A percentile compares a stretch with the other conserved stretches of the same genome.
Conservation (phyloP, 2,797 vertebrate genomes). For the Sphaeramia orbicularis region DNA sequence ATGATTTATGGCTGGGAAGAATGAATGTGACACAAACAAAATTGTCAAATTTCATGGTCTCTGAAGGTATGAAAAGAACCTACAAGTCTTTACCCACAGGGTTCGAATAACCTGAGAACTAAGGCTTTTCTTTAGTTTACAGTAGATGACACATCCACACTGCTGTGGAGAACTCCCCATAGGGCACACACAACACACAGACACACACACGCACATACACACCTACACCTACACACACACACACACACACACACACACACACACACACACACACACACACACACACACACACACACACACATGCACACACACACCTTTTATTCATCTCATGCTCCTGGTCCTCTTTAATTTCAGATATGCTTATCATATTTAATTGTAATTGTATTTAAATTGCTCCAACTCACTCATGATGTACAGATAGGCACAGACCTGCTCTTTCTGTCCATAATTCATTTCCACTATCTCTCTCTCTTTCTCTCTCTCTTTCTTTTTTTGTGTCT, state of each 20-base stretch:
- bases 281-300: neutral
- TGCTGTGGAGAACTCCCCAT: no score
- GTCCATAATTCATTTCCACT: slow-evolving; percentile 23
- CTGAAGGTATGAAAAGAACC: slow-evolving; percentile 30
- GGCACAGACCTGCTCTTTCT: slow-evolving; percentile 19
- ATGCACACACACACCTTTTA: neutral
- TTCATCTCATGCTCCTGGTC: neutral
- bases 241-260: slow-evolving; percentile 22
- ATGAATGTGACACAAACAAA: slow-evolving; percentile 56
- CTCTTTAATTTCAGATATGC: slow-evolving; percentile 29
- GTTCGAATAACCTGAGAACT: slow-evolving; percentile 9
- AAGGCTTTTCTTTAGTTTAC: slow-evolving; percentile 39
- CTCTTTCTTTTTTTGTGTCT: no score
- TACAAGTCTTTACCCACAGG: slow-evolving; percentile 33
- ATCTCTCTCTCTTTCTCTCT: slow-evolving; percentile 16
- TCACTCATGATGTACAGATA: slow-evolving; percentile 13
- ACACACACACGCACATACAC: no score
- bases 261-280: slow-evolving; percentile 12
- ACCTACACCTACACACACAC: no score
- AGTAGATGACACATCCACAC: slow-evolving; percentile 22
- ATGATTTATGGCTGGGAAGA: slow-evolving; percentile 57
- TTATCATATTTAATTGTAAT: slow-evolving; percentile 39
- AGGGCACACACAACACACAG: no score
- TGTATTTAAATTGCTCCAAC: slow-evolving; percentile 22
- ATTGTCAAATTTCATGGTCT: slow-evolving; percentile 54